Evolutionary conservation across 2,888 invertebrate species (phyloP).

Genomic region (Labia minor): DNA sequence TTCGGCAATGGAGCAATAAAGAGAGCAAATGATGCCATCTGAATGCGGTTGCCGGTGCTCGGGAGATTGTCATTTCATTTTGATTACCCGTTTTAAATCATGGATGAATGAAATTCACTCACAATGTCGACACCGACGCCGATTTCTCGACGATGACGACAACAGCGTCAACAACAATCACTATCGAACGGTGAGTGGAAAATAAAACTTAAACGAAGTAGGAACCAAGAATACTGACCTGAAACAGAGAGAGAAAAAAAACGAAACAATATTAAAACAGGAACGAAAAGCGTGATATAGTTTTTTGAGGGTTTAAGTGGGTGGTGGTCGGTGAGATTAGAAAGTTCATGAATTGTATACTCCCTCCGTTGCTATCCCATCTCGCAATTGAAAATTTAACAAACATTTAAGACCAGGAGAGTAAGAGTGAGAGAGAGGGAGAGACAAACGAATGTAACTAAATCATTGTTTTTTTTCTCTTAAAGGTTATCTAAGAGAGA

Average conservation of each 20-base stretch:
- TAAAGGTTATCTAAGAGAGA: too few relatives aligned
- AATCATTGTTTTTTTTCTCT: too few relatives aligned
- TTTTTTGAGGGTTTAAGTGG: not conserved
- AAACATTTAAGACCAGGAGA: too few relatives aligned
- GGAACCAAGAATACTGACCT: not conserved
- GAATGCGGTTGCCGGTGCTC: not conserved
- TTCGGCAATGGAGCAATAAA: not conserved
- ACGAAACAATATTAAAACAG: not conserved
- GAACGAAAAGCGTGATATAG: not conserved
- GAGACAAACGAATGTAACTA: too few relatives aligned
- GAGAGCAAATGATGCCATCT: not conserved
- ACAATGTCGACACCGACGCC: not conserved
- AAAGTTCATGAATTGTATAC: not conserved
- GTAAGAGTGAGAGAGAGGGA: too few relatives aligned
- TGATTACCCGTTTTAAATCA: not conserved
- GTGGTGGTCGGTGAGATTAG: not conserved
- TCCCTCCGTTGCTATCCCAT: not conserved
- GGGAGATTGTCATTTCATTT: not conserved
- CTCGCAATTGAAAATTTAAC: not conserved
- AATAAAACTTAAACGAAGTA: not conserved
- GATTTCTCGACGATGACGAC: too few relatives aligned
- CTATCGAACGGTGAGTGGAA: not conserved
- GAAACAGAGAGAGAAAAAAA: slow-evolving; percentile 3
- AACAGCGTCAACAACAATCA: not conserved
- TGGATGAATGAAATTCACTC: not conserved